Conservation (phyloP, 2,888 invertebrate genomes). For the Seladonia tumulorum region DNA sequence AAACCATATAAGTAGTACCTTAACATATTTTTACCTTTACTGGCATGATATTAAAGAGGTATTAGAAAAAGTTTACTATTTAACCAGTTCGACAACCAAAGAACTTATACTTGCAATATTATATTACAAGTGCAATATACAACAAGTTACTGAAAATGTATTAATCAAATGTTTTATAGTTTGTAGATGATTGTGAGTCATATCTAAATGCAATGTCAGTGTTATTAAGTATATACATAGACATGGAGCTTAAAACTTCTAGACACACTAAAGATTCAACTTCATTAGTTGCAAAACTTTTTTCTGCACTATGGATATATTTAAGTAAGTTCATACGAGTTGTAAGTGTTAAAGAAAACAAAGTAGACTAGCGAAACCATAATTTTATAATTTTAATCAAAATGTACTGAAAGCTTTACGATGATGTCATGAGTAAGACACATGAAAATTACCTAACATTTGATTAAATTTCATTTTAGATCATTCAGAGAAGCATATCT, state of each 20-base stretch:
- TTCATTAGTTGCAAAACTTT: conserved; percentile 73
- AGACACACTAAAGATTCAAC: conserved; percentile 58
- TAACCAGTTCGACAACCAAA: neutral
- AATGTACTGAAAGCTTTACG: neutral
- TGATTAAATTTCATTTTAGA: conserved; percentile 62
- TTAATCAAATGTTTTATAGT: conserved; percentile 68
- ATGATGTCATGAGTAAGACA: neutral
- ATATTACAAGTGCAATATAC: neutral
- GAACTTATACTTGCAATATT: neutral
- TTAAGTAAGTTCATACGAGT: conserved; percentile 72
- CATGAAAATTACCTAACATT: neutral
- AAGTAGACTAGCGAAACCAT: neutral
- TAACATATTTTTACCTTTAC: conserved; percentile 82
- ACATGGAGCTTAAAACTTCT: conserved; percentile 81
- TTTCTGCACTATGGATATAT: conserved; percentile 77
- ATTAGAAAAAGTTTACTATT: conserved; percentile 39
- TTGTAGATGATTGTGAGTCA: conserved; percentile 76
- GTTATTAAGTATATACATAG: conserved; percentile 82
- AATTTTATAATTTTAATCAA: neutral
- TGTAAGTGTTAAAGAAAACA: neutral
- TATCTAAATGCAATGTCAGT: conserved; percentile 83
- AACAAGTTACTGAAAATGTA: conserved; percentile 13
- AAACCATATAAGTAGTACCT: conserved; percentile 78
- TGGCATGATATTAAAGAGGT: conserved; percentile 83
- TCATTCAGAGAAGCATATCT: conserved; percentile 80